Percentiles rank a stretch among this genome's conserved stretches.
Conservation (phyloP, 2,113 vertebrate genomes). For the Melanerpes formicivorus region DNA sequence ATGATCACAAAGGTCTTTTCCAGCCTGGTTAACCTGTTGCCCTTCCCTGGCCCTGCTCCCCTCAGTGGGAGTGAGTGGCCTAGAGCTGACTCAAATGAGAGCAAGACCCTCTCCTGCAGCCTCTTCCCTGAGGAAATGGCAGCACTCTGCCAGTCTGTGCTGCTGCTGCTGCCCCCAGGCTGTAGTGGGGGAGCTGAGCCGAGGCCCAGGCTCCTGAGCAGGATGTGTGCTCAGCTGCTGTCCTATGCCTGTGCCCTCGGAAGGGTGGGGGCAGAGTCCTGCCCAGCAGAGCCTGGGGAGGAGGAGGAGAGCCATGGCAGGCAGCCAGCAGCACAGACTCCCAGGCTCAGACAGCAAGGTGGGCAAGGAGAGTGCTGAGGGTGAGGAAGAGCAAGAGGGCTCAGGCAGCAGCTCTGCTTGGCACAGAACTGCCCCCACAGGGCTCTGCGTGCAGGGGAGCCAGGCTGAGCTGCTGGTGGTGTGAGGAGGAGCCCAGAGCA, state of each 20-base stretch:
- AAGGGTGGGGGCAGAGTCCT: slow-evolving; percentile 1
- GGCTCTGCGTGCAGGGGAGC: background rate
- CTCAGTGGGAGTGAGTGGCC: too few relatives aligned
- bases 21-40: too few relatives aligned
- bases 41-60: too few relatives aligned
- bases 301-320: background rate
- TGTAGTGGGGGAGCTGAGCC: slow-evolving; percentile 31
- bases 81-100: background rate
- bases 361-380: background rate
- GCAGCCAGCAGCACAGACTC: slow-evolving; percentile 31
- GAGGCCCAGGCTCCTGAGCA: slow-evolving; percentile 16
- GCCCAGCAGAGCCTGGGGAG: background rate
- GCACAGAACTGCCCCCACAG: background rate
- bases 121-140: slow-evolving; percentile 16
- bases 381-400: background rate
- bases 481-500: background rate
- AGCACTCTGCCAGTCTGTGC: background rate
- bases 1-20: too few relatives aligned
- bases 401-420: background rate
- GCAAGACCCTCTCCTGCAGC: background rate
- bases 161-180: background rate
- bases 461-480: background rate
- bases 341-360: background rate
- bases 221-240: slow-evolving; percentile 5
- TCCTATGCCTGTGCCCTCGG: background rate